Percentiles rank a stretch among this genome's conserved stretches.
Conservation (phyloP, 2,113 vertebrate genomes). For the Psilopsiagon aurifrons region DNA sequence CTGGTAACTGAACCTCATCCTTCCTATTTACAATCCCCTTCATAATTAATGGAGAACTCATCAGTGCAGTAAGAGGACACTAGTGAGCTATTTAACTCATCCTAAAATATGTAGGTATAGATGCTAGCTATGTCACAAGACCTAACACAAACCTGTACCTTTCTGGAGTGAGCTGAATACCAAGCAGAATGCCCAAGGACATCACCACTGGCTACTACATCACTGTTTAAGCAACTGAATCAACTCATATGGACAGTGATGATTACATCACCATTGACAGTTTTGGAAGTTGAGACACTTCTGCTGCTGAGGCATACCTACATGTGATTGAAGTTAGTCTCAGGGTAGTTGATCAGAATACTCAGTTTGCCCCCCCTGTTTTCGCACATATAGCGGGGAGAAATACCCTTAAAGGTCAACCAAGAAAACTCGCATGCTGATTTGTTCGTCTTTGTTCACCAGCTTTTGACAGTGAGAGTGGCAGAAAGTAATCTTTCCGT, state of each 20-base stretch:
- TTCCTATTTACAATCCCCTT: not conserved
- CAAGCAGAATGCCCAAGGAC: not conserved
- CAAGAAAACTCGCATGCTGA: not conserved
- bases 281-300: not conserved
- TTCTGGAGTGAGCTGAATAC: not conserved
- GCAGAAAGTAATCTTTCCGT: not conserved
- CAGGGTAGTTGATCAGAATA: not conserved
- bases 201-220: not conserved
- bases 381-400: not conserved
- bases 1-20: not conserved
- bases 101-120: no score
- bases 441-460: not conserved
- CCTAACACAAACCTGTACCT: rapidly evolving
- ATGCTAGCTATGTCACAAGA: not conserved
- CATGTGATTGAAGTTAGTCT: not conserved
- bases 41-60: not conserved
- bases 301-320: not conserved
- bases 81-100: not conserved
- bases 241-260: not conserved
- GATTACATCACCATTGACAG: not conserved
- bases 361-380: not conserved
- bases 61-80: not conserved
- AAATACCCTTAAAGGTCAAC: not conserved
- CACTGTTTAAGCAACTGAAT: not conserved
- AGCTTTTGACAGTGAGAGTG: rapidly evolving